Evolutionary conservation across 2,888 invertebrate genomes (phyloP), one percentile per base, ranked within the genome.

Genomic region (Lepidocyrtoides sp.): DNA sequence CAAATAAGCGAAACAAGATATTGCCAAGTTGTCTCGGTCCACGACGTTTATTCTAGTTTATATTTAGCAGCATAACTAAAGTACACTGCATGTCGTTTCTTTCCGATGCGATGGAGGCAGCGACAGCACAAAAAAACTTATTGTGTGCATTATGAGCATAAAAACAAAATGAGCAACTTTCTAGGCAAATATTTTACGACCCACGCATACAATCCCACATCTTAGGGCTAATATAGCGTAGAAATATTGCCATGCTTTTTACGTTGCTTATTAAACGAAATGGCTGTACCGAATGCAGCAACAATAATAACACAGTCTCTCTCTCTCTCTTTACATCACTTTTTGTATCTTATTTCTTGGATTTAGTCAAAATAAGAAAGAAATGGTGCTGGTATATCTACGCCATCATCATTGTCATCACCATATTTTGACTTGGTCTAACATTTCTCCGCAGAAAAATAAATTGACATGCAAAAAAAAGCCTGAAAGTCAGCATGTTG

Each of bases 1-100:
- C 69, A 89, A 89, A 89, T 57, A 60, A 82, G 69, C 69, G 81
- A 89, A 89, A 89, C 82, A 89, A 82, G 88, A 36, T 4, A 72
- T 88, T 82, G 81, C 82, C 88, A 89, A 89, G 17, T 81, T 82
- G 85, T 63, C 48, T 23, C 23, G 32, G 8, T 60, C 20, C 0
- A 60, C n/a, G 32, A 82, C 63, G 41, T 63, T n/a, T 63, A 36
- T 14, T 63, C 44, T 17, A n/a, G n/a, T n/a, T n/a, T n/a, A 7
- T 41, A 3, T 75, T 75, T 14, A 48, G 48, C 14, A 8, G 51
- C 23, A 44, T 26, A 51, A 32, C 66, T 54, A 0, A 32, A 29
- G 0, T 66, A 12, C 23, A 7, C 57, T 23, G 12, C 26, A 23
- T 8, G 5, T 20, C 32, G 23, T 2, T 66, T 32, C 20, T 17